A percentile compares a stretch with the other conserved stretches of the same genome.
Evolutionary conservation across 2,888 invertebrate genomes (phyloP).

Genomic region (Eristalinus aeneus): DNA sequence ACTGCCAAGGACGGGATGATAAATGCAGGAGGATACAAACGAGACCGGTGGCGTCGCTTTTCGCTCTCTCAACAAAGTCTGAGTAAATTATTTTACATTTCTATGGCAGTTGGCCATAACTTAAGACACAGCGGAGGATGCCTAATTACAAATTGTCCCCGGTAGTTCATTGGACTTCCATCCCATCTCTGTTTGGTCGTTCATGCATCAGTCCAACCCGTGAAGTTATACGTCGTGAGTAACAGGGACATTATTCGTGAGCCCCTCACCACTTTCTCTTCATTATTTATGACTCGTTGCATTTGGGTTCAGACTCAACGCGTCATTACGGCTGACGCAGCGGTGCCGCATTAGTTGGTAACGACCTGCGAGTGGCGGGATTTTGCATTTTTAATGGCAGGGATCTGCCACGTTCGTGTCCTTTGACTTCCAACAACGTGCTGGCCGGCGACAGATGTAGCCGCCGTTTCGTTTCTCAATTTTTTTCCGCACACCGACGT

Average conservation of each 20-base stretch:
- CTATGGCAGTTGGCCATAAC: conserved; percentile 55
- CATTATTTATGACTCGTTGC: conserved; percentile 10
- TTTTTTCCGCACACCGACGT: conserved; percentile 13
- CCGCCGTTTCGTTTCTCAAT: conserved; percentile 34
- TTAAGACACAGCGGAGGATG: conserved; percentile 45
- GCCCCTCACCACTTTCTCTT: neutral
- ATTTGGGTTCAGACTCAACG: neutral
- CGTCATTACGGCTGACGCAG: neutral
- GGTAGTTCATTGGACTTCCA: conserved; percentile 39
- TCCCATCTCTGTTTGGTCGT: conserved; percentile 2
- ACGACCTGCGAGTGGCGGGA: conserved; percentile 8
- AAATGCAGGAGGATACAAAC: conserved; percentile 57
- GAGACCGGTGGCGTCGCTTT: conserved; percentile 22
- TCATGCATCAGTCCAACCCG: neutral
- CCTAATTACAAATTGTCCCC: conserved; percentile 53
- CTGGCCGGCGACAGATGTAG: conserved; percentile 37
- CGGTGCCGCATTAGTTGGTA: conserved; percentile 18
- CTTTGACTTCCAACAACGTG: conserved; percentile 20
- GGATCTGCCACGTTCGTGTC: conserved; percentile 15
- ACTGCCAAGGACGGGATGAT: conserved; percentile 19
- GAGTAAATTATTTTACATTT: conserved; percentile 65
- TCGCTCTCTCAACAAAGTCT: neutral
- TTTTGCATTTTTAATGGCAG: conserved; percentile 64
- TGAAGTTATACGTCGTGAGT: conserved; percentile 42
- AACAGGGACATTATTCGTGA: neutral